A percentile compares a stretch with the other conserved stretches of the same genome.
Evolutionary conservation across 2,797 vertebrate species (phyloP).

Genomic region (Lutjanus argentimaculatus): DNA sequence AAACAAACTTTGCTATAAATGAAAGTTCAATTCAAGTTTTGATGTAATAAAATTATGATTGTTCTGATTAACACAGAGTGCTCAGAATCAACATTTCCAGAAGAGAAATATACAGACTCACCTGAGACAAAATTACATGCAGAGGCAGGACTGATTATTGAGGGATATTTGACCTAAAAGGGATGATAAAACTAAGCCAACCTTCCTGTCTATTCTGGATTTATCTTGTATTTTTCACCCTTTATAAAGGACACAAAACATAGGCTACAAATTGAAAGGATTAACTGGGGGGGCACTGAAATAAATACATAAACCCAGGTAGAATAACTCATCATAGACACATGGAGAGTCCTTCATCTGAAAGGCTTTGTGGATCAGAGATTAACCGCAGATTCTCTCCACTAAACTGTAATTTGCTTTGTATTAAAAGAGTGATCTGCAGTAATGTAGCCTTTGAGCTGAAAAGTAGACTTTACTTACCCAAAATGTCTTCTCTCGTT

Average conservation of each 20-base stretch:
- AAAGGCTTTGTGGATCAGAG: slow-evolving; percentile 16
- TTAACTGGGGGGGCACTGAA: not conserved
- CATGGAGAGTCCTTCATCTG: not conserved
- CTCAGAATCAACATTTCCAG: slow-evolving; percentile 4
- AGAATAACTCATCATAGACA: not conserved
- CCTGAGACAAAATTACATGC: not conserved
- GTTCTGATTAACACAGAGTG: not conserved
- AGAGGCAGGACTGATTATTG: not conserved
- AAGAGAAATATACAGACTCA: not conserved
- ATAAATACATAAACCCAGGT: slow-evolving; percentile 3
- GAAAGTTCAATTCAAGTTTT: slow-evolving; percentile 18
- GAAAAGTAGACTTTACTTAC: slow-evolving; percentile 14
- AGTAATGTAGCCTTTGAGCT: slow-evolving; percentile 9
- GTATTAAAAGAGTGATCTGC: slow-evolving; percentile 20
- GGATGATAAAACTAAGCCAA: not conserved
- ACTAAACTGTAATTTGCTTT: slow-evolving; percentile 2
- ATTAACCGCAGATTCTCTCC: slow-evolving; percentile 9
- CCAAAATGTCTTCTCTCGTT: not conserved
- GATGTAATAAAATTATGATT: not conserved
- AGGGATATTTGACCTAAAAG: not conserved
- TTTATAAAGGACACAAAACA: not conserved
- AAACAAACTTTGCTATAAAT: not conserved
- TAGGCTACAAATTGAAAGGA: not conserved
- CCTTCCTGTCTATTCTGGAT: not conserved
- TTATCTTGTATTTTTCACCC: not conserved